These are phyloP conservation scores for Allobates femoralis DNA, from an alignment of 2,797 vertebrate species.

Conservation along the genomic window DNA sequence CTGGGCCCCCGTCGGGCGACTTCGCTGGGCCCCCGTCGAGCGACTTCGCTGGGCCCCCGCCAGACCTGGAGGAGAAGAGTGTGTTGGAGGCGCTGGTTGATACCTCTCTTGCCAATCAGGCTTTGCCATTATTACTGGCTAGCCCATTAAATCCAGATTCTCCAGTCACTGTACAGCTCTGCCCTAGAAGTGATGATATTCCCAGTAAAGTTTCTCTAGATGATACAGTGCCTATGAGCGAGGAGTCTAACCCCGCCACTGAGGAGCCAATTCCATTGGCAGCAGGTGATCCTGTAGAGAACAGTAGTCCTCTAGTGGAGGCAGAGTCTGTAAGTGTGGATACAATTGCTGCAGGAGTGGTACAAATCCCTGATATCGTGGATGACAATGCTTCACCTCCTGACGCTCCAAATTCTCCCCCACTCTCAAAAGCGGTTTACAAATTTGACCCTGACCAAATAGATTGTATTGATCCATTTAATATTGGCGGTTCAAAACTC, in stretches of 20 bases:
- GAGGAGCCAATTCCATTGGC: neutral
- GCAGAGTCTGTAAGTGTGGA: neutral
- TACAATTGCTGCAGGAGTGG: constrained; percentile 10
- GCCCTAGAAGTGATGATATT: neutral
- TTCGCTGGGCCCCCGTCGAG: neutral
- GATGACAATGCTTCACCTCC: neutral
- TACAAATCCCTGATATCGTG: constrained; percentile 7
- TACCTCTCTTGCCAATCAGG: no score
- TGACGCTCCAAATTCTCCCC: constrained; percentile 59
- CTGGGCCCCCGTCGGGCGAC: no score
- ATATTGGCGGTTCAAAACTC: constrained; percentile 66
- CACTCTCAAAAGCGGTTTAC: constrained; percentile 67
- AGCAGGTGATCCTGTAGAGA: neutral
- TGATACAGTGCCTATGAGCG: constrained; percentile 27
- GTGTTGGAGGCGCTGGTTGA: neutral
- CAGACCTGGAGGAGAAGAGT: neutral
- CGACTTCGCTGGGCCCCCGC: neutral
- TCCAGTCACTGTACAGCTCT: constrained; percentile 22
- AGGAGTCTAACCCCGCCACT: neutral
- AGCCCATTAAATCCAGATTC: constrained; percentile 5
- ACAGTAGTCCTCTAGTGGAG: neutral
- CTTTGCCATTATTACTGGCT: neutral
- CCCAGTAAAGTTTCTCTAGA: constrained; percentile 36
- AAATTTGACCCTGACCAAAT: constrained; percentile 73
- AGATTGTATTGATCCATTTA: constrained; percentile 73